Evolutionary conservation across 2,797 vertebrate genomes (phyloP), one percentile per base, ranked within the genome.

Genomic region (Sardinella longiceps): DNA sequence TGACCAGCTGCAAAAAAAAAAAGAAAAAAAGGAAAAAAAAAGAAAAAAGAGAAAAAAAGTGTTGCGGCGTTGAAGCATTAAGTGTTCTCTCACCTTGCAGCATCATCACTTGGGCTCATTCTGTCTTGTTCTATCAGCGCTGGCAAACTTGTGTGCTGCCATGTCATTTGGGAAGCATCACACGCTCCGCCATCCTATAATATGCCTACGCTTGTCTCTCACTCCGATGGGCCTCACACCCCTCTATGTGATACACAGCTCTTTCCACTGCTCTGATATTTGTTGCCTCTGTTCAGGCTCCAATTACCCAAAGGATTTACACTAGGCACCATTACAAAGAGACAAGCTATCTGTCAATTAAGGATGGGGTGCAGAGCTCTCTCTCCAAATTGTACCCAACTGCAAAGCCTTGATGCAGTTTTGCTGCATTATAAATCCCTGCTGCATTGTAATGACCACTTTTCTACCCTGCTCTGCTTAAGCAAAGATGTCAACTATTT

Each of bases 41-140:
- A n/a, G n/a, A 80, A n/a, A 81, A 60, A 15, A 48, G 77, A 51
- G 51, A 50, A 37, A 77, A 50, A 85, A 84, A 84, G 86, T 84
- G 86, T 87, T 86, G 63, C 81, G 37, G 53, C 85, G 84, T 88
- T 87, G 81, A 86, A 87, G 80, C 81, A 80, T 85, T 85, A 88
- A 86, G 87, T 85, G 82, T 85, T 87, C 84, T 89, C 80, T 89
- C 56, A 58, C 66, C 84, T 39, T 89, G 85, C 83, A 85, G 84
- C 81, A 30, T 89, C 89, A 88, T 83, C 84, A 85, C 23, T 60
- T 77, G 80, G 45, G 15, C 83, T 70, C 81, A 25, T 80, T 63
- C 82, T 83, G 50, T 51, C 81, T 74, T 43, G 33, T 20, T 77
- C 1, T 77, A 43, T 84, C 70, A 77, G 15, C 43, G 70, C 70